phyloP scores from a whole-genome alignment of 2,797 vertebrate species.

The Mormyrops attenuatus region DNA sequence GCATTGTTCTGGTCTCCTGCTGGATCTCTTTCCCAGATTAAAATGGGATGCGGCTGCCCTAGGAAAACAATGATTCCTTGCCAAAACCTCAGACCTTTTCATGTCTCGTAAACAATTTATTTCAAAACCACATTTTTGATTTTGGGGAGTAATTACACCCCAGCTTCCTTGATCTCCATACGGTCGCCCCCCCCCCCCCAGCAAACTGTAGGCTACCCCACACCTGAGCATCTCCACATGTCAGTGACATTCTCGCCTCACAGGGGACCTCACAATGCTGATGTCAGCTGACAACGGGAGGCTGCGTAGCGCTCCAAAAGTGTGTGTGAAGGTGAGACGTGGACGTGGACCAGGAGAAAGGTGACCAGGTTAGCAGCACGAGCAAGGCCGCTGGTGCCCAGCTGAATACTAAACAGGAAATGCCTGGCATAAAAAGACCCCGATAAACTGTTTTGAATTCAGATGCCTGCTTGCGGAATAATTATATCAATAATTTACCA shows the following conservation, averaged over 20 bases:
- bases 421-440: background rate
- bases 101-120: background rate
- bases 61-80: background rate
- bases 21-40: background rate
- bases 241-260: background rate
- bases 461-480: slow-evolving; percentile 5
- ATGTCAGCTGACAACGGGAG: background rate
- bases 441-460: background rate
- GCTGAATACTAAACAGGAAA: background rate
- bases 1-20: background rate
- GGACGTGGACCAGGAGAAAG: background rate
- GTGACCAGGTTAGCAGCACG: background rate
- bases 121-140: background rate
- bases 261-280: background rate
- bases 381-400: too few species aligned
- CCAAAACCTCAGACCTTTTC: background rate
- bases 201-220: background rate
- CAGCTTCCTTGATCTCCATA: too few species aligned
- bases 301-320: background rate
- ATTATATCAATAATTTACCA: background rate
- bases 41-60: background rate
- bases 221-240: background rate
- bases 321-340: background rate
- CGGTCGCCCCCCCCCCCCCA: background rate
- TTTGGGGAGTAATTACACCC: background rate